A percentile compares a stretch with the other conserved stretches of the same genome.
These are phyloP conservation scores for Mormoops blainvillei DNA, from an alignment of 2,113 vertebrate genomes.

Conservation along the genomic window DNA sequence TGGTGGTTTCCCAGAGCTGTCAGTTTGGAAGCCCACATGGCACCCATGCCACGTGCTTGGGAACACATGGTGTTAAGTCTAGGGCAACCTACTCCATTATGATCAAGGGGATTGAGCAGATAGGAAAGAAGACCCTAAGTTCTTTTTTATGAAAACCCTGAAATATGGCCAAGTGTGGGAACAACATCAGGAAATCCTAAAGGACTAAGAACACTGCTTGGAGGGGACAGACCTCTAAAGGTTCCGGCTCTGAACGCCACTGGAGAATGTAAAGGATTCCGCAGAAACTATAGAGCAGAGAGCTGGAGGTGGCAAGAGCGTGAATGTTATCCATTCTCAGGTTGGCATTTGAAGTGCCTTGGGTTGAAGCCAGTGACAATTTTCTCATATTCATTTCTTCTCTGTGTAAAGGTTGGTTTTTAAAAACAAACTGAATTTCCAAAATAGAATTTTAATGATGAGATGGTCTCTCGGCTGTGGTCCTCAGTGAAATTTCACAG, in stretches of 20 bases:
- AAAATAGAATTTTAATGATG: slow-evolving; percentile 31
- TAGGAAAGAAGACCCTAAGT: not conserved
- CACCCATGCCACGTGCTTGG: not conserved
- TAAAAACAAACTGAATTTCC: slow-evolving; percentile 4
- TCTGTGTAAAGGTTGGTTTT: not conserved
- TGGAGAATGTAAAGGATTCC: not conserved
- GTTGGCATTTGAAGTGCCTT: not conserved
- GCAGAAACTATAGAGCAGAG: too few species aligned
- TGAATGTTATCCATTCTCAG: too few species aligned
- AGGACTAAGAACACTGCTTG: not conserved
- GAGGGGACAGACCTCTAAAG: not conserved
- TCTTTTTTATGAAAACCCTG: not conserved
- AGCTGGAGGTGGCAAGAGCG: too few species aligned
- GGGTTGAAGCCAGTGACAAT: not conserved
- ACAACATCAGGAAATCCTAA: not conserved
- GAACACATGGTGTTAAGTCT: not conserved
- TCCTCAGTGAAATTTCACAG: slow-evolving; percentile 28
- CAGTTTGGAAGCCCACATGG: not conserved
- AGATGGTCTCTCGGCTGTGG: not conserved
- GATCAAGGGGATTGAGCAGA: not conserved
- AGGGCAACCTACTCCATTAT: not conserved
- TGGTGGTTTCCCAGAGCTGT: not conserved
- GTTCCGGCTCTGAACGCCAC: not conserved
- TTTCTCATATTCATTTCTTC: not conserved
- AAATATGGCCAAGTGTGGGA: not conserved